A percentile compares a stretch with the other conserved stretches of the same genome.
Conservation (phyloP, 2,797 vertebrate genomes). For the Gephyroberyx darwinii region DNA sequence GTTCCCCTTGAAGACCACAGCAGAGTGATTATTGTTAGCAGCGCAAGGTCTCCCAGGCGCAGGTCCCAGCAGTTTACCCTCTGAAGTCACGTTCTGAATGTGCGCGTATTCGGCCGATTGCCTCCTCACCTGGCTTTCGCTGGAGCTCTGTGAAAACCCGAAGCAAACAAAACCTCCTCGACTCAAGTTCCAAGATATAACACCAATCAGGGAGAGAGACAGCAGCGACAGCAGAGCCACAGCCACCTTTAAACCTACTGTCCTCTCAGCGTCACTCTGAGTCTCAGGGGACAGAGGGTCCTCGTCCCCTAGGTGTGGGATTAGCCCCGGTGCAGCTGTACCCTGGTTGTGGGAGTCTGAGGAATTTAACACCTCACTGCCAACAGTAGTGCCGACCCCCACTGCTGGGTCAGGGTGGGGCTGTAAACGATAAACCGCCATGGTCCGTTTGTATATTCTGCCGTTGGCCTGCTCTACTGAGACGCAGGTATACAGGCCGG, state of each 20-base stretch:
- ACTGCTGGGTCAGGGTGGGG: slow-evolving; percentile 3
- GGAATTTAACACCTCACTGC: slow-evolving; percentile 35
- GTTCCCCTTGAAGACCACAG: slow-evolving; percentile 73
- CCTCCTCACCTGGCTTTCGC: slow-evolving; percentile 41
- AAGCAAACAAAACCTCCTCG: slow-evolving; percentile 51
- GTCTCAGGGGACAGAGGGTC: slow-evolving; percentile 24
- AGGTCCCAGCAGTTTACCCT: slow-evolving; percentile 58
- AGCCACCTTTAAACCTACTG: slow-evolving; percentile 66
- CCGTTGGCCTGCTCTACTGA: slow-evolving; percentile 72
- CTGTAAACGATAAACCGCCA: slow-evolving; percentile 71
- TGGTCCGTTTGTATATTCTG: slow-evolving; percentile 55
- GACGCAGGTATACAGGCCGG: slow-evolving; percentile 75
- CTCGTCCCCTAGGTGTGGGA: fast-evolving
- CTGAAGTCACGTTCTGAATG: slow-evolving; percentile 67
- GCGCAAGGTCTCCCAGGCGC: slow-evolving; percentile 50
- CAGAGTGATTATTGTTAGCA: slow-evolving; percentile 75
- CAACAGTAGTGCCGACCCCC: slow-evolving; percentile 22
- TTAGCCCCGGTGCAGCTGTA: neutral
- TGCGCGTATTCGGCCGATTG: slow-evolving; percentile 64
- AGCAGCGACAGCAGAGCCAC: slow-evolving; percentile 73
- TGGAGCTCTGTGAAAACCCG: slow-evolving; percentile 12
- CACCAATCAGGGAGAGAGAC: slow-evolving; percentile 62
- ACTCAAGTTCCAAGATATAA: slow-evolving; percentile 72
- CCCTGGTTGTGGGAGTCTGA: slow-evolving; percentile 19
- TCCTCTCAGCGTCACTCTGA: slow-evolving; percentile 17